phyloP scores from a whole-genome alignment of 2,797 vertebrate genomes.

The Gobionotothen gibberifrons region DNA sequence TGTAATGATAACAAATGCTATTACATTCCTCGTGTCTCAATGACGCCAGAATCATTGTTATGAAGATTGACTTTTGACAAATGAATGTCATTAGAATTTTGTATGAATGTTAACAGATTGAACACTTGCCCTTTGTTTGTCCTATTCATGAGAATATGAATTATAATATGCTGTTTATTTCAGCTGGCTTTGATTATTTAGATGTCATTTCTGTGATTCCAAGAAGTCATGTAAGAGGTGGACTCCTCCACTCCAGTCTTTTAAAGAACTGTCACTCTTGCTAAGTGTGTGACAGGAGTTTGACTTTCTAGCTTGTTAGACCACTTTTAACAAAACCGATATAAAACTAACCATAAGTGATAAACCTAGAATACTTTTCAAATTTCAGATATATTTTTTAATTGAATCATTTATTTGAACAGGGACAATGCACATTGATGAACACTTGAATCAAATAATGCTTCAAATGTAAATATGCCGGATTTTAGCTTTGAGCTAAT shows the following conservation, averaged over 20 bases:
- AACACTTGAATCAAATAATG: no score
- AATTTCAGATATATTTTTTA: slow-evolving; percentile 10
- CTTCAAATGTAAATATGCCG: no score
- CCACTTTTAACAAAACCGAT: not conserved
- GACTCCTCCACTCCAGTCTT: slow-evolving; percentile 24
- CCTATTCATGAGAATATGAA: slow-evolving; percentile 12
- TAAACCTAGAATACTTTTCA: not conserved
- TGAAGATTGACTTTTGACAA: not conserved
- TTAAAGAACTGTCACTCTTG: slow-evolving; percentile 10
- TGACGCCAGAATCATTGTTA: slow-evolving; percentile 6
- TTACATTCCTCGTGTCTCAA: slow-evolving; percentile 27
- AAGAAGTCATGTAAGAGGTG: slow-evolving; percentile 25
- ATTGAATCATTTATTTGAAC: no score
- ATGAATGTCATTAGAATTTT: slow-evolving; percentile 6
- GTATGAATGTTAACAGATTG: slow-evolving; percentile 2
- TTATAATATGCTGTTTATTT: not conserved
- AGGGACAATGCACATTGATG: no score
- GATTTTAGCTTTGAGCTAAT: no score
- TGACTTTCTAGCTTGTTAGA: slow-evolving; percentile 5
- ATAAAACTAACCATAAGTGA: slow-evolving; percentile 7
- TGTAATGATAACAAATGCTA: not conserved
- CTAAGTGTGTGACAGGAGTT: not conserved
- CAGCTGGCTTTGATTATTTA: slow-evolving; percentile 36
- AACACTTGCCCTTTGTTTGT: slow-evolving; percentile 12
- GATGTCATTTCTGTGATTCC: slow-evolving; percentile 32